Conservation (phyloP, 2,888 invertebrate genomes). For the Philereme vetulata region DNA sequence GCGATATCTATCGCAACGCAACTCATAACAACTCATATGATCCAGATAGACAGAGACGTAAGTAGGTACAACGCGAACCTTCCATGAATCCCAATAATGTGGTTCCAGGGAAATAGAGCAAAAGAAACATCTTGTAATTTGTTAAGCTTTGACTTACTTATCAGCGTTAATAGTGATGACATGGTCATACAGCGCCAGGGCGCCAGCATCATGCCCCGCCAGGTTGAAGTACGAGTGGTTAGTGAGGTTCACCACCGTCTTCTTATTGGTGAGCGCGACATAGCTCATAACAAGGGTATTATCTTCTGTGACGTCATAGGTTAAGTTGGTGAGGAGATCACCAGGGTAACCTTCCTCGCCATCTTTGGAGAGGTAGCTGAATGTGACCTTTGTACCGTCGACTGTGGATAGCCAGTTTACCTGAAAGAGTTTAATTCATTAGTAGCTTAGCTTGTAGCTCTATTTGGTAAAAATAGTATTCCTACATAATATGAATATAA, state of each 20-base stretch:
- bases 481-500: too few species aligned
- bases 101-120: too few species aligned
- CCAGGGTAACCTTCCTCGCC: slow-evolving; percentile 97
- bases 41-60: too few species aligned
- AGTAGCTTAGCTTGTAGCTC: too few species aligned
- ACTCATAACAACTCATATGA: too few species aligned
- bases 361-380: slow-evolving; percentile 90
- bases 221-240: slow-evolving; percentile 98
- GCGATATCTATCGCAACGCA: too few species aligned
- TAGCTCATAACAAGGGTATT: slow-evolving; percentile 89
- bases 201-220: slow-evolving; percentile 90
- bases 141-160: slow-evolving; percentile 67
- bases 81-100: too few species aligned
- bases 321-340: slow-evolving; percentile 87
- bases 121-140: too few species aligned
- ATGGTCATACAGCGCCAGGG: slow-evolving; percentile 87
- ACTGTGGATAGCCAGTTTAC: slow-evolving; percentile 87
- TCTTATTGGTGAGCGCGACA: slow-evolving; percentile 88
- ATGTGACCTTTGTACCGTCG: slow-evolving; percentile 84
- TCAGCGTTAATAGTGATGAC: slow-evolving; percentile 88
- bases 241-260: slow-evolving; percentile 94
- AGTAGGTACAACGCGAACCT: too few species aligned
- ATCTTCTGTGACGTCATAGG: slow-evolving; percentile 87
- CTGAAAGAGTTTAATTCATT: slow-evolving; percentile 44
- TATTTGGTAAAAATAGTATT: too few species aligned